These are phyloP conservation scores for Oreochromis grahami DNA, from an alignment of 2,797 vertebrate genomes.

Conservation along the genomic window DNA sequence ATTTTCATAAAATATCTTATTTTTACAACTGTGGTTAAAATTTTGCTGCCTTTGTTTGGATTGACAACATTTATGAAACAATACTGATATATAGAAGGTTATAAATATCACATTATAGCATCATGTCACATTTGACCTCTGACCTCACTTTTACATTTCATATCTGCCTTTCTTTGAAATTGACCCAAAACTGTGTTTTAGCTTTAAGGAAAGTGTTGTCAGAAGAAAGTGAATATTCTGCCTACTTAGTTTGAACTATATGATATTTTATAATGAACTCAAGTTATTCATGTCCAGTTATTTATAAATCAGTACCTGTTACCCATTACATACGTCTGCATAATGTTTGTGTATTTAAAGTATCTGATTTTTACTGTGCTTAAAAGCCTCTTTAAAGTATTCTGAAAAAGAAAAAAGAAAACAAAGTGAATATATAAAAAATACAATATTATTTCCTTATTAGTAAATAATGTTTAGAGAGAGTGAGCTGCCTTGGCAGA, in stretches of 20 bases:
- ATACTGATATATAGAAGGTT: not conserved
- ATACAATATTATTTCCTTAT: not conserved
- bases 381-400: not conserved
- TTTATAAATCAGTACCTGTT: not conserved
- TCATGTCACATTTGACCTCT: not conserved
- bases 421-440: accelerated
- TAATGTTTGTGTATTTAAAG: not conserved
- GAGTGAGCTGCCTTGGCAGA: not conserved
- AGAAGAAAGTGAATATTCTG: not conserved
- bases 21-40: not conserved
- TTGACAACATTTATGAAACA: not conserved
- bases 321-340: not conserved
- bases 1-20: not conserved
- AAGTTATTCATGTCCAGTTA: not conserved
- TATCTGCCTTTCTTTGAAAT: not conserved
- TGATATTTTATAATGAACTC: not conserved
- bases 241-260: not conserved
- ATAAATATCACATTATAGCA: not conserved
- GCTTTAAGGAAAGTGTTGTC: not conserved
- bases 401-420: not conserved
- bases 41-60: not conserved
- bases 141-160: not conserved
- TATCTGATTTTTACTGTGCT: not conserved
- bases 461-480: not conserved
- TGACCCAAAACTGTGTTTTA: not conserved